Evolutionary conservation across 92 coral and sea anemone species (phyloP).

Genomic region (Zoanthus gigantus): DNA sequence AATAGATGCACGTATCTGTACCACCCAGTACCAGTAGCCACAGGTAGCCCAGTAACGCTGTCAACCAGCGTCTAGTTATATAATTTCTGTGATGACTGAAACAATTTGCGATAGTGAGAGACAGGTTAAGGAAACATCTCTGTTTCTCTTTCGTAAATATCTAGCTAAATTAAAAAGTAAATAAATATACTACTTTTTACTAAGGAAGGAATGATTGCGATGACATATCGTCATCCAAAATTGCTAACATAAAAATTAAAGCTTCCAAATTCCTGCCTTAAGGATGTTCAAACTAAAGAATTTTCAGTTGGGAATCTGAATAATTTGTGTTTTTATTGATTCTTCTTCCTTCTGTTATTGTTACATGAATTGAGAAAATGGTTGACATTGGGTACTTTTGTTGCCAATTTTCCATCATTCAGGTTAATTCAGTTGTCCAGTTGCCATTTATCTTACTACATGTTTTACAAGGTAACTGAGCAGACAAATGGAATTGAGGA

Average conservation of each 20-base stretch:
- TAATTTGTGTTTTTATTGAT: background rate
- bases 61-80: too few species aligned
- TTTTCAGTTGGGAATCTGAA: constrained; percentile 7
- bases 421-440: too few species aligned
- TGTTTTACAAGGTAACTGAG: too few species aligned
- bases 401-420: too few species aligned
- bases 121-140: background rate
- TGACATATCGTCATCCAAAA: too few species aligned
- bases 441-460: too few species aligned
- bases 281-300: constrained; percentile 9
- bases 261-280: constrained; percentile 6
- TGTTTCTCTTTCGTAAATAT: constrained; percentile 13
- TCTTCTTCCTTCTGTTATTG: background rate
- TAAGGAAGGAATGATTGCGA: too few species aligned
- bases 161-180: constrained; percentile 18
- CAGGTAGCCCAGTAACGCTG: too few species aligned
- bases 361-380: background rate
- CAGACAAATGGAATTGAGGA: too few species aligned
- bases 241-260: too few species aligned
- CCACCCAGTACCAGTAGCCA: too few species aligned
- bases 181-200: constrained; percentile 4
- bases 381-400: background rate
- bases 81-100: constrained; percentile 23
- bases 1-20: too few species aligned
- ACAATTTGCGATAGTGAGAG: constrained; percentile 26